Evolutionary conservation across 2,888 invertebrate genomes (phyloP), one percentile per base, ranked within the genome.

Genomic region (Colostygia pectinataria): DNA sequence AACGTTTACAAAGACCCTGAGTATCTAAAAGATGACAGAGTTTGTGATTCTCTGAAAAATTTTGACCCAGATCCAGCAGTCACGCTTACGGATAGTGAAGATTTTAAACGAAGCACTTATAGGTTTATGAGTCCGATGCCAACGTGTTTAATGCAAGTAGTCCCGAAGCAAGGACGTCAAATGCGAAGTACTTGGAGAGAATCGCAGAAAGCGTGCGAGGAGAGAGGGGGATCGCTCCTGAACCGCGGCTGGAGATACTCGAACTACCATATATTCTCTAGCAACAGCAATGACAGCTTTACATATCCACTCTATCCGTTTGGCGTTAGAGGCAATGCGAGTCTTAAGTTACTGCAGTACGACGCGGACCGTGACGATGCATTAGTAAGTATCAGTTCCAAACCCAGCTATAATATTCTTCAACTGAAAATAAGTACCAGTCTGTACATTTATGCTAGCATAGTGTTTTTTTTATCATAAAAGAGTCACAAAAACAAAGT

Each of bases 221-320:
- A 68, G 18, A 65, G 66, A 43, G 76, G 74, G 1, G 83, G 80
- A 0, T 71, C 77, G 0, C 60, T 91, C 1, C 51, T 90, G 9
- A 80, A 82, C 25, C 75, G 71, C 18, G 91, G 90, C 0, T 91
- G 90, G 87, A 71, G 79, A 42, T 88, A 87, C 50, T 74, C 83
- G 0, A 90, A 87, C 48, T 69, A 76, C 52, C 77, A 10, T 8
- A 0, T 8, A 12, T 45, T 40, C 28, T 25, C 34, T 12, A 7
- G 1, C 6, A 20, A 9, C 9, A 20, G 1, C 3, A 28, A 29
- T n/a, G 31, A 1, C 10, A 14, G 4, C 9, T 29, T 12, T 2
- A 25, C 32, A n/a, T 75, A 77, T 41, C 90, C 90, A 0, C 53
- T 87, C 5, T 41, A 37, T 32, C 51, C 50, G n/a, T 40, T 51